Evolutionary conservation across 2,888 invertebrate species (phyloP).

Genomic region (Gymnosoma rotundatum): DNA sequence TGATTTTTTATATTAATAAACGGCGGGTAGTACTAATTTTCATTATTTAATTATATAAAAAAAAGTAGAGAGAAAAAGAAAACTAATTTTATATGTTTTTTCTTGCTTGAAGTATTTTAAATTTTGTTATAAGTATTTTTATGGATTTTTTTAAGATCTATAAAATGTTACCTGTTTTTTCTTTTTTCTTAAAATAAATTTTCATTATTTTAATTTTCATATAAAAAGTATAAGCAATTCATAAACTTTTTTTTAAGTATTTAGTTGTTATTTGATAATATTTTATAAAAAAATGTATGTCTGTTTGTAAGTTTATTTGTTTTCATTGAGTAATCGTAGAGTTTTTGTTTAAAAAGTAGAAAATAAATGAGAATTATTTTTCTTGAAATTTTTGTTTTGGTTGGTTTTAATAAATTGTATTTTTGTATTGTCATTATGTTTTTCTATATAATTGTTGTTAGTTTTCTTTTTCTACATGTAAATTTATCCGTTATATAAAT

Average conservation of each 20-base stretch:
- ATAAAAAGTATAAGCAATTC: slow-evolving; percentile 66
- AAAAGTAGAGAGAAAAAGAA: slow-evolving; percentile 13
- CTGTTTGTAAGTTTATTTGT: slow-evolving; percentile 19
- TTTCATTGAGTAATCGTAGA: slow-evolving; percentile 53
- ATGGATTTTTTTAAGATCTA: slow-evolving; percentile 28
- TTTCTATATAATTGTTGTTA: slow-evolving; percentile 60
- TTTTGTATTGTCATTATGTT: slow-evolving; percentile 62
- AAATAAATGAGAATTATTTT: slow-evolving; percentile 45
- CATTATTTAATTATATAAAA: slow-evolving; percentile 50
- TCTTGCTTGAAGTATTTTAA: slow-evolving; percentile 19
- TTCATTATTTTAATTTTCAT: slow-evolving; percentile 43
- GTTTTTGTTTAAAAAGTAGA: slow-evolving; percentile 53
- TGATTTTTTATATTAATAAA: slow-evolving; percentile 44
- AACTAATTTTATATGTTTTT: slow-evolving; percentile 30
- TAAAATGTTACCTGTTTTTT: slow-evolving; percentile 56
- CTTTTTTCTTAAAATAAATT: slow-evolving; percentile 8
- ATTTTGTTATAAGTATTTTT: slow-evolving; percentile 33
- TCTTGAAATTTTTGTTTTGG: slow-evolving; percentile 33
- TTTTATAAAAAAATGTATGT: slow-evolving; percentile 52
- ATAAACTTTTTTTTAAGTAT: slow-evolving; percentile 56
- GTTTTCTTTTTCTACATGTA: slow-evolving; percentile 36
- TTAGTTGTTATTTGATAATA: slow-evolving; percentile 46
- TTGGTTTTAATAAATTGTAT: slow-evolving; percentile 60
- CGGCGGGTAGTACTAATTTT: slow-evolving; percentile 69
- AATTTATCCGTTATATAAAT: slow-evolving; percentile 49